Evolutionary conservation across 2,888 invertebrate species (phyloP), one percentile per base, ranked within the genome.

Genomic region (Drosophila mulleri): DNA sequence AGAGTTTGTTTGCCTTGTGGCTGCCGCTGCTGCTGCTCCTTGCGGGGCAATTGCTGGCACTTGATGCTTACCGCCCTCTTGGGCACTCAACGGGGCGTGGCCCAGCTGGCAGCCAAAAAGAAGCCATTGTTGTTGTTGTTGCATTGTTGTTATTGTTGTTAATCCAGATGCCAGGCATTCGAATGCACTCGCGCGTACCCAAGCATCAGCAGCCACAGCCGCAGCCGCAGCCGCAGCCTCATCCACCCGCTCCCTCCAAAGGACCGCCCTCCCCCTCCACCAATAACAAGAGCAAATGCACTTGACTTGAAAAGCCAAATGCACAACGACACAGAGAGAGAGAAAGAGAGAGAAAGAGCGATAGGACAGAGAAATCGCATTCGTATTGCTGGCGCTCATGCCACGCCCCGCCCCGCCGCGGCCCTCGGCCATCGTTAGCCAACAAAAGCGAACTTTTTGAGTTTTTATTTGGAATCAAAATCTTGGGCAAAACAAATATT

Each of bases 1-100:
- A n/a, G n/a, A n/a, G n/a, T n/a, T n/a, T n/a, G n/a, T n/a, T n/a
- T n/a, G n/a, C n/a, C n/a, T 29, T 20, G 5, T 18, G 3, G 18
- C 20, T 12, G 44, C 6, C 4, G 29, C 2, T 9, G 32, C 8
- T 32, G 6, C 37, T 37, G 42, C 56, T 71, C 39, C 70, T 62
- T 62, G 35, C 29, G 41, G 41, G 79, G 56, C 88, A 89, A 88
- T 83, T 88, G 82, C 78, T 78, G 87, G 78, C 84, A 82, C 89
- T 88, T 85, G 84, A 88, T 89, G 78, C 77, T 90, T 88, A 79
- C 78, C 90, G 90, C 70, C 82, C 82, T 87, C 84, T 90, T 90
- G 89, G 83, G 77, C 88, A 75, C 57, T 78, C 84, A 85, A 85
- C 88, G 89, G 77, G 84, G 80, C 79, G 70, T 63, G 81, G 74